phyloP scores from a whole-genome alignment of 37 sponge, comb jelly and placozoan genomes.

The Ephydatia muelleri region DNA sequence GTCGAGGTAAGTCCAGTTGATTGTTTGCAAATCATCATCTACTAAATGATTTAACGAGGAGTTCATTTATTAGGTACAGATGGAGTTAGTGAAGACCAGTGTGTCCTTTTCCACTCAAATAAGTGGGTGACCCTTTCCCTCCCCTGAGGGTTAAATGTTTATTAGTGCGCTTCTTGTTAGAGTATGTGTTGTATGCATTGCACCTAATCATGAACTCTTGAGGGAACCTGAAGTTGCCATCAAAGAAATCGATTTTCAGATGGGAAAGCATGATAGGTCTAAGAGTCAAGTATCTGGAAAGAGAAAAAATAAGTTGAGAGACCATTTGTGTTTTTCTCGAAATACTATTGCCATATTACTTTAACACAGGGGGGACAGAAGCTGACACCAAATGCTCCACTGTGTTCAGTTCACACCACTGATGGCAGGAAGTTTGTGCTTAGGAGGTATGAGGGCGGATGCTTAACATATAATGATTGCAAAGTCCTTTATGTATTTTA shows the following conservation, averaged over 20 bases:
- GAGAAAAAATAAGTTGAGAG: constrained; percentile 66
- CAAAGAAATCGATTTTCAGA: constrained; percentile 36
- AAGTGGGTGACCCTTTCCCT: not conserved
- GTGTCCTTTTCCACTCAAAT: constrained; percentile 27
- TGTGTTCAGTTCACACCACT: constrained; percentile 42
- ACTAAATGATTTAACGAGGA: not conserved
- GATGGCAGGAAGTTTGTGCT: constrained; percentile 38
- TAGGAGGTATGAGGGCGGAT: constrained; percentile 37
- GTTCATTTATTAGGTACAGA: not conserved
- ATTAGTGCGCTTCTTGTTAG: constrained; percentile 10
- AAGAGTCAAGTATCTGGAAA: constrained; percentile 57
- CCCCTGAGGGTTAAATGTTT: not conserved
- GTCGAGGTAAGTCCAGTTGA: not conserved
- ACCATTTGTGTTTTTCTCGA: not conserved
- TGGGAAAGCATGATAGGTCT: constrained; percentile 23
- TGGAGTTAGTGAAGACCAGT: constrained; percentile 11
- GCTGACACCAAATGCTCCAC: constrained; percentile 32
- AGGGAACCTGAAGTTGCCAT: constrained; percentile 23
- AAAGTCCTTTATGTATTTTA: not conserved
- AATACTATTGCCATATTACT: not conserved
- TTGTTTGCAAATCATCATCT: not conserved
- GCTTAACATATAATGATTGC: too few relatives aligned
- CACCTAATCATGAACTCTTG: constrained; percentile 49
- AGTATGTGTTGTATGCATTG: constrained; percentile 56
- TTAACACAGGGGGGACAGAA: constrained; percentile 58